phyloP scores from a whole-genome alignment of 2,113 vertebrate genomes.

The Pedionomus torquatus region DNA sequence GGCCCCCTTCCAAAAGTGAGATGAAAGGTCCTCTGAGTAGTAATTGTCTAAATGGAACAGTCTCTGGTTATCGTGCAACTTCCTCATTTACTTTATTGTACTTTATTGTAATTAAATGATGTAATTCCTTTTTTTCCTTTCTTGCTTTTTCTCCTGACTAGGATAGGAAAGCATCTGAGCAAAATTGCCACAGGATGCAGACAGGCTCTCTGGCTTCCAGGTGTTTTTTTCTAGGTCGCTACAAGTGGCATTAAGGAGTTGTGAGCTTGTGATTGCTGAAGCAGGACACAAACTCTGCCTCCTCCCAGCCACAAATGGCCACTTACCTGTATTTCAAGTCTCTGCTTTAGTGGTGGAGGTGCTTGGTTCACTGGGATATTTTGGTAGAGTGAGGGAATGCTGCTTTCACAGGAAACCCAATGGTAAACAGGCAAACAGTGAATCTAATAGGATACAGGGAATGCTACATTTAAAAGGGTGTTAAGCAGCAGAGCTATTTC shows the following conservation, averaged over 20 bases:
- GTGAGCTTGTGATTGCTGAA: background rate
- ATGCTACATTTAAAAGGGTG: accelerated
- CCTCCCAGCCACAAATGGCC: background rate
- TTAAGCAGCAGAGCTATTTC: background rate
- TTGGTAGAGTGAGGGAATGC: background rate
- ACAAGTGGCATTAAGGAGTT: background rate
- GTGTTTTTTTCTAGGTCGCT: background rate
- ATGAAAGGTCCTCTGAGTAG: slow-evolving; percentile 33
- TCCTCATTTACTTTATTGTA: slow-evolving; percentile 47
- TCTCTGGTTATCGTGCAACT: slow-evolving; percentile 20
- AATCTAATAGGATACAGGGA: background rate
- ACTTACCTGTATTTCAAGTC: background rate
- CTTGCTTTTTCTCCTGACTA: background rate
- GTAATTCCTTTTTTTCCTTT: background rate
- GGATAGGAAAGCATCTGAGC: background rate
- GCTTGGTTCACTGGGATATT: background rate
- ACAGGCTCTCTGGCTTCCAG: background rate
- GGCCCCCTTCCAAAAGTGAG: slow-evolving; percentile 19
- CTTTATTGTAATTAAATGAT: slow-evolving; percentile 59
- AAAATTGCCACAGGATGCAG: background rate
- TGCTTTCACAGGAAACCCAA: background rate
- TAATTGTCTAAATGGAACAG: slow-evolving; percentile 49
- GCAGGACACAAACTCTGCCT: background rate
- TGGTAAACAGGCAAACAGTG: background rate
- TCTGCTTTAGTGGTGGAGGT: background rate